Conservation (phyloP, 2,113 vertebrate genomes). For the Bubo bubo region DNA sequence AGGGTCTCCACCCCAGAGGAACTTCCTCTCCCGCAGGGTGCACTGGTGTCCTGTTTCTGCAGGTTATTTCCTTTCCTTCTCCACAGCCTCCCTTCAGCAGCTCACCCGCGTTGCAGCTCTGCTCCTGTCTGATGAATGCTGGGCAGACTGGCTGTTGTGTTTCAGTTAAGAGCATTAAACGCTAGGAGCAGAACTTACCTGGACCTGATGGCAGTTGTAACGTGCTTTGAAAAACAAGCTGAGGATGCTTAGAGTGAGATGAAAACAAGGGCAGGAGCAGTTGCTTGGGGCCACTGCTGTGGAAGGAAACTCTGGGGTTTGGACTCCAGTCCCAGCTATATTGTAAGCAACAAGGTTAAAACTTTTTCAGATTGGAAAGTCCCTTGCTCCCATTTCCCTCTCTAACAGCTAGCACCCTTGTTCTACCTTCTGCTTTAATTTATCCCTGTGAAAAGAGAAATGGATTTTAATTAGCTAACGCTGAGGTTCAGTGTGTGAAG, state of each 20-base stretch:
- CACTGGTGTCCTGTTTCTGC: background rate
- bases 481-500: background rate
- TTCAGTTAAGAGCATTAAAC: background rate
- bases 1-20: fast-evolving
- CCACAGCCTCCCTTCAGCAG: background rate
- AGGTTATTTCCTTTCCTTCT: background rate
- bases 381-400: background rate
- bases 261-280: background rate
- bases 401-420: background rate
- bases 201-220: background rate
- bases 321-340: background rate
- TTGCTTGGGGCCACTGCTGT: fast-evolving
- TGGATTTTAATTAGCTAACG: background rate
- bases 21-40: background rate
- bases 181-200: background rate
- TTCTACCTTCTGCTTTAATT: background rate
- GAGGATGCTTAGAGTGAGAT: background rate
- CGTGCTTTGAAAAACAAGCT: background rate
- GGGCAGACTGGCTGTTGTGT: background rate
- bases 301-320: background rate
- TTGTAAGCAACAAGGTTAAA: background rate
- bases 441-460: background rate
- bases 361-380: background rate
- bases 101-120: background rate
- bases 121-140: background rate